Percentiles rank a stretch among this genome's conserved stretches.
Evolutionary conservation across 2,113 vertebrate species (phyloP).

Genomic region (Argyrosomus japonicus): DNA sequence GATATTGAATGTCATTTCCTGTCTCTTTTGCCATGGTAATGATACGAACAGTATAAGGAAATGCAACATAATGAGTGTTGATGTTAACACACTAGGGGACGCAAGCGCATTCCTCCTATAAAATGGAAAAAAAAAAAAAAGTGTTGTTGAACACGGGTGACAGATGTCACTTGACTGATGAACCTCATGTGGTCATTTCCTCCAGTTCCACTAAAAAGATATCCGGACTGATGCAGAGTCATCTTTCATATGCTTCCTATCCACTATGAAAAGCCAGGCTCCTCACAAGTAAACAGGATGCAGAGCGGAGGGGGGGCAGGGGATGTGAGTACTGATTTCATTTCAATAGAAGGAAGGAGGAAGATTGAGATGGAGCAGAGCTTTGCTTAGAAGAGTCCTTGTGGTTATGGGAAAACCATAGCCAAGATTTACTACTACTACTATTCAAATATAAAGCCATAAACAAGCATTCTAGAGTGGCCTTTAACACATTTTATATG

Average conservation of each 20-base stretch:
- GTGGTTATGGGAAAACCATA: neutral
- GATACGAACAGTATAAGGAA: conserved; percentile 21
- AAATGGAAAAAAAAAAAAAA: too few relatives aligned
- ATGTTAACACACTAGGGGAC: conserved; percentile 13
- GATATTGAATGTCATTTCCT: conserved; percentile 18
- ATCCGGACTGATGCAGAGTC: conserved; percentile 41
- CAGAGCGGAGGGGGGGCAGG: neutral
- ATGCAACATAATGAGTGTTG: conserved; percentile 18
- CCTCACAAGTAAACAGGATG: conserved; percentile 74
- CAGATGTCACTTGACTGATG: conserved; percentile 5
- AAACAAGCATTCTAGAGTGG: conserved; percentile 4
- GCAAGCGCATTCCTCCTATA: neutral
- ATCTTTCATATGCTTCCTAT: conserved; percentile 61
- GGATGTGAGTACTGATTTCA: conserved; percentile 6
- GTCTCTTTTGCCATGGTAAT: conserved; percentile 19
- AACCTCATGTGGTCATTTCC: conserved; percentile 53
- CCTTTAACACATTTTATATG: neutral
- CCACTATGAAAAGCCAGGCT: conserved; percentile 49
- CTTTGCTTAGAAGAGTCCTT: conserved; percentile 1
- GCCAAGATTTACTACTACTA: conserved; percentile 3
- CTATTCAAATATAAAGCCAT: conserved; percentile 28
- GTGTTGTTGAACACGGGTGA: conserved; percentile 3
- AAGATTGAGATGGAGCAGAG: conserved; percentile 29
- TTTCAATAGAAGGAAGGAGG: conserved; percentile 67
- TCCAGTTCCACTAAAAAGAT: conserved; percentile 42